A percentile compares a stretch with the other conserved stretches of the same genome.
Conservation (phyloP, 2,888 invertebrate genomes). For the Carcina quercana region DNA sequence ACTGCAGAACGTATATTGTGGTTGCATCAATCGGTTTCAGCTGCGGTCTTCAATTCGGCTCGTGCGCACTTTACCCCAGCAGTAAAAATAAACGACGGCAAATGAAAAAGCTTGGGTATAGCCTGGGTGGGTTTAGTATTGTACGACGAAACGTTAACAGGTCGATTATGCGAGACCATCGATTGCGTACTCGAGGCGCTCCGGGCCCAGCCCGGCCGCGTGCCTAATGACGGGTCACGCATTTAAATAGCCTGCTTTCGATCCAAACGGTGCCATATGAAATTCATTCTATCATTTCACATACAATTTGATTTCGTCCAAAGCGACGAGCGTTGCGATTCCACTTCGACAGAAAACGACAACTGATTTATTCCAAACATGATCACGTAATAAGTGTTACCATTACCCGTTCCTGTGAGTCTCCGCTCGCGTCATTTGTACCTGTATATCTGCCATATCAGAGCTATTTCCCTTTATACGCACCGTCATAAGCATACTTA, state of each 20-base stretch:
- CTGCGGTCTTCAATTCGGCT: conserved; percentile 22
- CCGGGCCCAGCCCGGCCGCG: conserved; percentile 36
- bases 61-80: conserved; percentile 24
- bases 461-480: background rate
- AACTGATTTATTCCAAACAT: conserved; percentile 36
- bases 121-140: conserved; percentile 16
- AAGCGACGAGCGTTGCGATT: conserved; percentile 13
- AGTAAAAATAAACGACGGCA: conserved; percentile 51
- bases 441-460: background rate
- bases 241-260: conserved; percentile 64
- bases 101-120: conserved; percentile 18
- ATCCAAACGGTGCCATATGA: conserved; percentile 44
- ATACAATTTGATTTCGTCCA: conserved; percentile 23
- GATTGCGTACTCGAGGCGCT: conserved; percentile 42
- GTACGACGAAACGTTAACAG: conserved; percentile 54
- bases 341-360: conserved; percentile 12
- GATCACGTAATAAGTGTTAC: conserved; percentile 22
- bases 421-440: conserved; percentile 18
- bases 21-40: background rate
- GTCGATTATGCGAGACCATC: conserved; percentile 63
- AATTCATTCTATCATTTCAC: conserved; percentile 37
- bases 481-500: conserved; percentile 21
- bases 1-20: too few relatives aligned
- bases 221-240: conserved; percentile 66
- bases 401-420: conserved; percentile 22